Conservation (phyloP, 2,113 vertebrate genomes). For the Aspidoscelis tigris region DNA sequence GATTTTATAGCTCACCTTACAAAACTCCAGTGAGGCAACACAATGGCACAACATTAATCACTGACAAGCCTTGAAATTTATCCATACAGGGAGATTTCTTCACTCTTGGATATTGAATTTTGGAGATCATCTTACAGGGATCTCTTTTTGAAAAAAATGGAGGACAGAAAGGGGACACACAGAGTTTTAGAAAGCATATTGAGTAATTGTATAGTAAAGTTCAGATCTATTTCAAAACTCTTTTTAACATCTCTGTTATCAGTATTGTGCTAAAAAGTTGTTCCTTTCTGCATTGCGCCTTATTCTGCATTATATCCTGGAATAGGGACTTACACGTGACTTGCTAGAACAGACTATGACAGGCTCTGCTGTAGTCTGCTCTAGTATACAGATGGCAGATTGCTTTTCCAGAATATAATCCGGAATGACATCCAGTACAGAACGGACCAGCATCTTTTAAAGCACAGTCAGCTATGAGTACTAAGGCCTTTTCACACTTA, state of each 20-base stretch:
- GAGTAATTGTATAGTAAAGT: conserved; percentile 18
- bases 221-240: conserved; percentile 12
- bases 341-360: too few relatives aligned
- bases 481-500: too few relatives aligned
- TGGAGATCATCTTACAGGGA: conserved; percentile 20
- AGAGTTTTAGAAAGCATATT: not conserved
- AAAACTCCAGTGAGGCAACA: conserved; percentile 24
- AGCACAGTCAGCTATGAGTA: not conserved
- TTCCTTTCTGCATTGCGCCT: too few relatives aligned
- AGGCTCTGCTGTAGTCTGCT: too few relatives aligned
- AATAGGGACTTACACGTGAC: too few relatives aligned
- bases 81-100: conserved; percentile 15
- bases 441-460: too few relatives aligned
- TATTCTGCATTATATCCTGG: too few relatives aligned
- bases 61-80: conserved; percentile 14
- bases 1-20: conserved; percentile 39
- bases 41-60: conserved; percentile 9
- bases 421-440: too few relatives aligned
- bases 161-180: not conserved
- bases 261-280: not conserved
- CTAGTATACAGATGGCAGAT: too few relatives aligned
- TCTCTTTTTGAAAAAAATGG: not conserved
- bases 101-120: conserved; percentile 13
- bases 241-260: not conserved
- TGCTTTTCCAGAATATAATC: too few relatives aligned